phyloP scores from a whole-genome alignment of 2,797 vertebrate genomes.

The Hipposideros larvatus region DNA sequence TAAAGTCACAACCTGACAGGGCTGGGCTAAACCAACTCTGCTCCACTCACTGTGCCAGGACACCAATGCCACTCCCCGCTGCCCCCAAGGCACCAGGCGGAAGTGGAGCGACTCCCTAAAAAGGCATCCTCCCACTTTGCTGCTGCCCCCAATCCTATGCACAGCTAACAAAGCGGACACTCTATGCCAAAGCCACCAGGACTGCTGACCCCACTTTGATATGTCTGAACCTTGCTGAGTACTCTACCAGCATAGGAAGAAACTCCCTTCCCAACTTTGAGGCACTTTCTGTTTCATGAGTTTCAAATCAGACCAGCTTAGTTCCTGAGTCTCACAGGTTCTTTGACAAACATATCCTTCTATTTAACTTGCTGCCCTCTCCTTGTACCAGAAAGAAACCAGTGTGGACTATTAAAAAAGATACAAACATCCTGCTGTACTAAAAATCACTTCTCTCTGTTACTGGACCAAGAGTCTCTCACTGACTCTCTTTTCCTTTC shows the following conservation, averaged over 20 bases:
- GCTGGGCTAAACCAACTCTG: background rate
- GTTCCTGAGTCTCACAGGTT: background rate
- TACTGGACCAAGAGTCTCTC: background rate
- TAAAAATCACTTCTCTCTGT: background rate
- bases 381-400: background rate
- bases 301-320: background rate
- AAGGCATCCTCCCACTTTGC: background rate
- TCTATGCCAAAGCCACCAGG: background rate
- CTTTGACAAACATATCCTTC: background rate
- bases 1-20: background rate
- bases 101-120: conserved; percentile 59
- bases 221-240: background rate
- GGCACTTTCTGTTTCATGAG: background rate
- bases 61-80: no score
- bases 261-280: background rate
- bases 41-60: background rate
- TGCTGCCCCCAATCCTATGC: background rate
- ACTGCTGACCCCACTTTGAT: background rate
- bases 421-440: background rate
- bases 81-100: background rate
- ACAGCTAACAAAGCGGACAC: background rate
- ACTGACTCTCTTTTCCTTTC: background rate
- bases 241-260: background rate
- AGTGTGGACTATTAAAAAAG: background rate
- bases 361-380: background rate